Evolutionary conservation across 2,888 invertebrate genomes (phyloP).

Genomic region (Cybosia mesomella): DNA sequence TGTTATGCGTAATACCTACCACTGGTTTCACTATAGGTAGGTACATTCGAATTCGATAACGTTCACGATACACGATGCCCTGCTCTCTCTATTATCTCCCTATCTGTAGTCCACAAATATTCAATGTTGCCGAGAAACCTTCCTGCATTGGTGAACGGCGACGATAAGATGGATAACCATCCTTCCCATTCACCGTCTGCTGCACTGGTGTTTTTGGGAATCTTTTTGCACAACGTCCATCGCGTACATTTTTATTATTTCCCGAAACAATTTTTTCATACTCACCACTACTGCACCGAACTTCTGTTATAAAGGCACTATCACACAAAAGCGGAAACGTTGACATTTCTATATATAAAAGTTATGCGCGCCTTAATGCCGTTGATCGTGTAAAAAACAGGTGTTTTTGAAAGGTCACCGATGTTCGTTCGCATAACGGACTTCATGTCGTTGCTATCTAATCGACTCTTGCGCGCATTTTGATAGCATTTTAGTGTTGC

Average conservation of each 20-base stretch:
- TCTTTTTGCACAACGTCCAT: too few relatives aligned
- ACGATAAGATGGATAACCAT: too few relatives aligned
- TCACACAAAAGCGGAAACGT: conserved; percentile 77
- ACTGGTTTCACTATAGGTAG: too few relatives aligned
- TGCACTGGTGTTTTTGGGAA: too few relatives aligned
- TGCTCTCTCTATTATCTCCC: too few relatives aligned
- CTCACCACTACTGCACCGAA: conserved; percentile 44
- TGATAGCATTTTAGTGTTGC: conserved; percentile 32
- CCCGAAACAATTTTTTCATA: neutral
- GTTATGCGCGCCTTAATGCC: conserved; percentile 75
- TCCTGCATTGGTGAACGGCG: too few relatives aligned
- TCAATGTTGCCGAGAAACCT: too few relatives aligned
- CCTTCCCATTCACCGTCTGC: too few relatives aligned
- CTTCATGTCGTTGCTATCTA: conserved; percentile 39
- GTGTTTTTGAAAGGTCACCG: conserved; percentile 77
- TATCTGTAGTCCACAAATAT: too few relatives aligned
- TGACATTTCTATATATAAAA: conserved; percentile 81
- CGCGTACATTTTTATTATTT: neutral
- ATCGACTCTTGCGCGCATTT: conserved; percentile 33
- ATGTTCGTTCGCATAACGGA: conserved; percentile 66
- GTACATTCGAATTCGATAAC: too few relatives aligned
- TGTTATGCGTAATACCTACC: too few relatives aligned
- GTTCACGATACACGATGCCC: too few relatives aligned
- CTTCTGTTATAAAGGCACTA: conserved; percentile 52
- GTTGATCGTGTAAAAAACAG: conserved; percentile 77